These are phyloP conservation scores for Streptopelia turtur DNA, from an alignment of 2,797 vertebrate genomes.

Conservation along the genomic window DNA sequence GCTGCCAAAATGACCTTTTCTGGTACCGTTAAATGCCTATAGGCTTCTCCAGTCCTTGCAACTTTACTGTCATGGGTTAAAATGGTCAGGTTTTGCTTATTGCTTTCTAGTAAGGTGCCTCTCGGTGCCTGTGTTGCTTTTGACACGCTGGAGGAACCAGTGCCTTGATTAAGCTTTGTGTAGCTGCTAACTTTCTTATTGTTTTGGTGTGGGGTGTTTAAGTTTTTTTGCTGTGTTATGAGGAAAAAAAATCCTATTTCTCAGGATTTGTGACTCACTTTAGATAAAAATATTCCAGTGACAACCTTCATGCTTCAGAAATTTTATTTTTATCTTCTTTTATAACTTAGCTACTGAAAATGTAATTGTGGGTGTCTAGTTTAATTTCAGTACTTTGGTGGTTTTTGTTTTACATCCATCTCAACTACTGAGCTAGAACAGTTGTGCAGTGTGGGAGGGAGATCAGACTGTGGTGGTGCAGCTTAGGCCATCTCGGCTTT, in stretches of 20 bases:
- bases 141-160: neutral
- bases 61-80: neutral
- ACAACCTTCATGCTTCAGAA: constrained; percentile 40
- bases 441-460: neutral
- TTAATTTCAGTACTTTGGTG: constrained; percentile 25
- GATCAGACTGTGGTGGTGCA: neutral
- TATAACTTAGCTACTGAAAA: constrained; percentile 31
- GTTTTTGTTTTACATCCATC: constrained; percentile 39
- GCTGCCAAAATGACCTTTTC: neutral
- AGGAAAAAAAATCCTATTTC: neutral
- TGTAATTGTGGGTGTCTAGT: constrained; percentile 42
- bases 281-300: constrained; percentile 57
- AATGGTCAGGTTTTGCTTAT: neutral
- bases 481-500: neutral
- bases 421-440: constrained; percentile 17
- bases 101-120: neutral
- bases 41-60: neutral
- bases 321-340: constrained; percentile 51
- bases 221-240: neutral
- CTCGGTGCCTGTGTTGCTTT: neutral
- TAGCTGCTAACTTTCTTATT: neutral
- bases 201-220: neutral
- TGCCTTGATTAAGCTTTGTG: neutral
- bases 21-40: neutral
- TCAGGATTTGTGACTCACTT: constrained; percentile 52